Conservation (phyloP, 1,140 invertebrate species). For the Hycleus phaleratus region DNA sequence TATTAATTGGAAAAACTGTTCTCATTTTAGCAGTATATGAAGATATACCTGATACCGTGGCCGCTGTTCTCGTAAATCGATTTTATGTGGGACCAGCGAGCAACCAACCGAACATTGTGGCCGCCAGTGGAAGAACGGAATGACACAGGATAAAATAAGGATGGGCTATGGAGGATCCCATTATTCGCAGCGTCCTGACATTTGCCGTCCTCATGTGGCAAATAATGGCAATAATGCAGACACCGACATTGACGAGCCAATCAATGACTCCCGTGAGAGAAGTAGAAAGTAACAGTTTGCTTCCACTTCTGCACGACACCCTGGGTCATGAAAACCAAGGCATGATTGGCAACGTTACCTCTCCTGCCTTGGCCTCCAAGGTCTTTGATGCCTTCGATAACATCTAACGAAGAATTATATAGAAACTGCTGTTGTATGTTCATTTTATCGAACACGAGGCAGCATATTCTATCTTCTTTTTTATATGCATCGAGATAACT, state of each 20-base stretch:
- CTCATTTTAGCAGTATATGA: no score
- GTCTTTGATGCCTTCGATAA: slow-evolving; percentile 2
- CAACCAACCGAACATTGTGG: no score
- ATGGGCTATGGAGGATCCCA: background rate
- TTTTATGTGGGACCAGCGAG: background rate
- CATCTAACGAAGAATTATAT: slow-evolving; percentile 4
- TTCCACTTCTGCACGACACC: background rate
- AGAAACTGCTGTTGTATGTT: slow-evolving; percentile 2
- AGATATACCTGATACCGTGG: no score
- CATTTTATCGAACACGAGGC: slow-evolving; percentile 14
- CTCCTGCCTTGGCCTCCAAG: background rate
- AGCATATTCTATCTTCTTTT: slow-evolving; percentile 10
- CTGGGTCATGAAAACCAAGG: slow-evolving; percentile 9
- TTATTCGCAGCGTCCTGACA: background rate
- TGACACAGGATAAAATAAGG: background rate
- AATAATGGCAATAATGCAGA: slow-evolving; percentile 3
- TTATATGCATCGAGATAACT: background rate
- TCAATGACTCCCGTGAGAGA: background rate
- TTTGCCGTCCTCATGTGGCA: slow-evolving; percentile 11
- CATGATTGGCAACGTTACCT: slow-evolving; percentile 1
- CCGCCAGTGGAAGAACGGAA: background rate
- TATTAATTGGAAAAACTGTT: no score
- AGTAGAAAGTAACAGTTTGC: slow-evolving; percentile 4
- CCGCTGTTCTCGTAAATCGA: no score
- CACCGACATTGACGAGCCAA: background rate